A percentile compares a stretch with the other conserved stretches of the same genome.
These are phyloP conservation scores for Lithophane semibrunnea DNA, from an alignment of 2,888 invertebrate genomes.

Conservation along the genomic window DNA sequence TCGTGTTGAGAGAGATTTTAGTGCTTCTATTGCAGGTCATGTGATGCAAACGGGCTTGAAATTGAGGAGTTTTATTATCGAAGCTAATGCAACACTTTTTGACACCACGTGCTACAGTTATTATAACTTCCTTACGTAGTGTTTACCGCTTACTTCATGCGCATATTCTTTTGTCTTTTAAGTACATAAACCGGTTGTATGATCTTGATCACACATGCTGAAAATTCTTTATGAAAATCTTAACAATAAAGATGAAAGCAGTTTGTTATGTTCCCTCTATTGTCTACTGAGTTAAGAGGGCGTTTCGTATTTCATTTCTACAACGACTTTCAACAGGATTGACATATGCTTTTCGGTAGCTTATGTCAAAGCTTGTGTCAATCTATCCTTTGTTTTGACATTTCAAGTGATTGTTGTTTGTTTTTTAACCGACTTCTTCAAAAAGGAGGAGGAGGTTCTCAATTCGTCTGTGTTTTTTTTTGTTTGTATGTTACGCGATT, in stretches of 20 bases:
- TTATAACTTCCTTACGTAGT: not conserved
- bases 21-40: conserved; percentile 19
- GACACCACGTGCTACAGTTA: not conserved
- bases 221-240: not conserved
- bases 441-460: too few species aligned
- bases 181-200: not conserved
- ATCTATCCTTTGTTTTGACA: not conserved
- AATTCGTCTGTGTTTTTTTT: too few species aligned
- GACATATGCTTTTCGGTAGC: not conserved
- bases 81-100: conserved; percentile 9
- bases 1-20: conserved; percentile 19
- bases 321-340: not conserved
- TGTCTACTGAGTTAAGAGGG: not conserved
- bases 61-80: not conserved
- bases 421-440: too few species aligned
- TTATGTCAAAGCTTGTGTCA: not conserved
- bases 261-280: not conserved
- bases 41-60: conserved; percentile 20
- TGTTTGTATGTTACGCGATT: too few species aligned
- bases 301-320: not conserved
- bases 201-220: not conserved
- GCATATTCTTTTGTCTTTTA: conserved; percentile 14
- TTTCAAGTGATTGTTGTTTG: too few species aligned
- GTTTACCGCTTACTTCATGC: not conserved
- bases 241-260: not conserved